Evolutionary conservation across 2,113 vertebrate species (phyloP).

Genomic region (Atrichornis clamosus): DNA sequence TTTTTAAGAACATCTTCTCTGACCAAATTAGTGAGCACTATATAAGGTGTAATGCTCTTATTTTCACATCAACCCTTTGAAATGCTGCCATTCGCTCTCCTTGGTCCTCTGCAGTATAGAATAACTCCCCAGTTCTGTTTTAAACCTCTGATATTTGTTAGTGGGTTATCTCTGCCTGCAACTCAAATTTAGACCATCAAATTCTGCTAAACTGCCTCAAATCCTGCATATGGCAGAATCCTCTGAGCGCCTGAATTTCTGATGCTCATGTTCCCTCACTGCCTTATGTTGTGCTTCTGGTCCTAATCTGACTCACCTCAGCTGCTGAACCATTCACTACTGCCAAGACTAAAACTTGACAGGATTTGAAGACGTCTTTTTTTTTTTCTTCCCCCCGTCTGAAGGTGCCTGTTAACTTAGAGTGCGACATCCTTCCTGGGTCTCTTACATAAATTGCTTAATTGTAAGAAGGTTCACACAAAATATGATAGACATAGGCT

Average conservation of each 20-base stretch:
- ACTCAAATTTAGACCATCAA: background rate
- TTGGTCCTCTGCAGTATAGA: background rate
- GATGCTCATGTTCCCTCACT: background rate
- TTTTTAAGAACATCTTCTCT: background rate
- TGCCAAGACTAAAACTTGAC: slow-evolving; percentile 14
- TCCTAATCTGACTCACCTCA: slow-evolving; percentile 27
- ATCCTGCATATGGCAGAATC: background rate
- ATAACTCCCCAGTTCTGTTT: background rate
- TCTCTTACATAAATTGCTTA: slow-evolving; percentile 27
- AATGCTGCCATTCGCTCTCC: background rate
- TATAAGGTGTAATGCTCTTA: background rate
- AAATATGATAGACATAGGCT: slow-evolving; percentile 14
- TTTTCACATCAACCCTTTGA: background rate
- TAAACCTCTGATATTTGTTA: background rate
- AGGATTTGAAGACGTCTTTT: background rate
- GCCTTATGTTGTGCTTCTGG: slow-evolving; percentile 35
- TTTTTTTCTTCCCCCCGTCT: background rate
- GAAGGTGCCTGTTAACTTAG: background rate
- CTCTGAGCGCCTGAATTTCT: background rate
- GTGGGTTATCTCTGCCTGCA: background rate
- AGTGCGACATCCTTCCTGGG: background rate
- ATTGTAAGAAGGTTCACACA: slow-evolving; percentile 6
- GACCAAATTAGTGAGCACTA: background rate
- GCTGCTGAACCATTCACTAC: background rate
- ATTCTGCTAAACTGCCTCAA: background rate